Evolutionary conservation across 2,888 invertebrate species (phyloP).

Genomic region (Calameuta filiformis): DNA sequence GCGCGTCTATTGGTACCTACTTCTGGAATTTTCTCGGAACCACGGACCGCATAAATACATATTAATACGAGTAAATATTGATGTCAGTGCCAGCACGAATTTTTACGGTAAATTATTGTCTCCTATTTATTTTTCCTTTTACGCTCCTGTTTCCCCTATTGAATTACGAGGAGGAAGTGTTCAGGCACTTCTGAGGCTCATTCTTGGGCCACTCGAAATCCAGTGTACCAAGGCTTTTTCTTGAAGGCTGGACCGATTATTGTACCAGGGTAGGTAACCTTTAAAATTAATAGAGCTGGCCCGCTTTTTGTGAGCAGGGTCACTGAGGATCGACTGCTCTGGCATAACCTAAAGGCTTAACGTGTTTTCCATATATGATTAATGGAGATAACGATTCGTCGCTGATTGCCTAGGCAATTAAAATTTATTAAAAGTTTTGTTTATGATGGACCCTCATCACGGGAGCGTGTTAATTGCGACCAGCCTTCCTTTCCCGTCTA

Average conservation of each 20-base stretch:
- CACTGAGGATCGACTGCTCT: conserved; percentile 12
- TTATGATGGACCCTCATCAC: conserved; percentile 19
- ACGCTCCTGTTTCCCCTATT: neutral
- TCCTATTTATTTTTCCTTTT: neutral
- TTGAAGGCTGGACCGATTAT: neutral
- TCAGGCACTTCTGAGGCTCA: neutral
- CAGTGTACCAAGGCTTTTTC: neutral
- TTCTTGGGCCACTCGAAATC: neutral
- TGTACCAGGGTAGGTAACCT: conserved; percentile 3
- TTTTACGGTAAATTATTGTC: neutral
- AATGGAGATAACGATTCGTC: conserved; percentile 18
- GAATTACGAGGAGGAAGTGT: neutral
- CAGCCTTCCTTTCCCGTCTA: neutral
- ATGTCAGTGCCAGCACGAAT: neutral
- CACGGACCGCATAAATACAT: neutral
- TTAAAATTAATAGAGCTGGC: conserved; percentile 21
- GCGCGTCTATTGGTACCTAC: neutral
- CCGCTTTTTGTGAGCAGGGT: conserved; percentile 14
- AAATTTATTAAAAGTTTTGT: conserved; percentile 24
- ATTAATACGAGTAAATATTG: neutral
- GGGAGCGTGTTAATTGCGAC: conserved; percentile 14
- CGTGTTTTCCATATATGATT: conserved; percentile 22
- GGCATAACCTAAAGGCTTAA: conserved; percentile 9
- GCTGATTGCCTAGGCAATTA: conserved; percentile 22
- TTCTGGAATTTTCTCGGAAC: neutral